phyloP scores from a whole-genome alignment of 2,113 vertebrate genomes.

The Limanda limanda region DNA sequence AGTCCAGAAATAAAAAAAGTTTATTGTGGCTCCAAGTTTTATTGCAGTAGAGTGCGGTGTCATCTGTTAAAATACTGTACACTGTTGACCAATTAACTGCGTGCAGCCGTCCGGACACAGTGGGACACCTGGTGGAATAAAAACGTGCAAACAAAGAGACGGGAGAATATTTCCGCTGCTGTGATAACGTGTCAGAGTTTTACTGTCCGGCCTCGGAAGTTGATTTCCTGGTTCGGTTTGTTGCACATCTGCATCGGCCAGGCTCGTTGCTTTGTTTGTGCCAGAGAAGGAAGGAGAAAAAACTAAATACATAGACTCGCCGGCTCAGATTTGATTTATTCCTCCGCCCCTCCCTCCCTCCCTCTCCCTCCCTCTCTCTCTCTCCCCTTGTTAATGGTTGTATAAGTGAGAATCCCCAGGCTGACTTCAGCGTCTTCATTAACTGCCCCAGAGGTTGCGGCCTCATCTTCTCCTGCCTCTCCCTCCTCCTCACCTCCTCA shows the following conservation, averaged over 20 bases:
- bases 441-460: conserved; percentile 50
- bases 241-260: neutral
- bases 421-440: conserved; percentile 68
- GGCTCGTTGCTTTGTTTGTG: neutral
- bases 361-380: neutral
- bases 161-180: conserved; percentile 13
- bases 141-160: conserved; percentile 4
- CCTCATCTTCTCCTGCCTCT: conserved; percentile 50
- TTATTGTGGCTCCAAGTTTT: too few relatives aligned
- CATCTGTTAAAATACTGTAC: neutral
- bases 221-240: neutral
- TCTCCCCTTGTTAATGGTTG: conserved; percentile 48
- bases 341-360: neutral
- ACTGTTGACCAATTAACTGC: conserved; percentile 2
- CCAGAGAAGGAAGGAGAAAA: neutral
- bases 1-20: neutral
- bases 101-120: neutral
- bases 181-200: conserved; percentile 24
- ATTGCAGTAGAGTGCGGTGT: neutral
- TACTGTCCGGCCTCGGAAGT: neutral
- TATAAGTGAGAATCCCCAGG: conserved; percentile 50
- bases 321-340: neutral
- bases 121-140: neutral
- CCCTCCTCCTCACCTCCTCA: neutral
- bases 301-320: too few relatives aligned